Evolutionary conservation across 1,140 invertebrate species (phyloP), one percentile per base, ranked within the genome.

Genomic region (Drosophila takahashii): DNA sequence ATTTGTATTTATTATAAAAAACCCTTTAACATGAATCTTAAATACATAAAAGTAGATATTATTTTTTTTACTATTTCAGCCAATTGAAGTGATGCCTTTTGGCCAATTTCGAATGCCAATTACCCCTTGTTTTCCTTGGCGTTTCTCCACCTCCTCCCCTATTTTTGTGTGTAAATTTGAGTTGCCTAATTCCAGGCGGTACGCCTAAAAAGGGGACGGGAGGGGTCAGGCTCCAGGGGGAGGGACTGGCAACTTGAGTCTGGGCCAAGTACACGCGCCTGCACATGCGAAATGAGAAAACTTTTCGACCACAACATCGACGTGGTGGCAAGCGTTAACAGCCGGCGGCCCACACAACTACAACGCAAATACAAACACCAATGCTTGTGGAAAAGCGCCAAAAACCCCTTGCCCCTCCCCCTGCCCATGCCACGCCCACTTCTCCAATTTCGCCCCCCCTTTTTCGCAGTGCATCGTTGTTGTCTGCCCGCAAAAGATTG

Each of bases 401-500:
- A 26, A 57, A 42, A n/a, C 59, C 27, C 53, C 27, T n/a, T 22
- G 7, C 27, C 44, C 10, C 36, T 15, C 22, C 44, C 18, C 47
- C 16, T 39, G 3, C 47, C 10, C 11, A 1, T 37, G 9, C 22
- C 22, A 22, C 22, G 22, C 42, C 18, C 4, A 18, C 13, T 11
- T 0, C 0, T 10, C 6, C 34, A 7, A 15, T n/a, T 8, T 9
- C n/a, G n/a, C 26, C 27, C 0, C 11, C 13, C 16, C 57, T 26
- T 32, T 16, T 26, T 18, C 42, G 34, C 37, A 34, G 27, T 60
- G 32, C 70, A 37, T 57, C 15, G 53, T 45, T 57, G 60, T 84
- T 78, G 83, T 86, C 83, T 86, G 84, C 79, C 83, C 83, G 75
- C 83, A 86, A 86, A 87, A 87, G 84, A 87, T 87, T 89, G 84